Evolutionary conservation across 2,888 invertebrate genomes (phyloP), one percentile per base, ranked within the genome.

Genomic region (Catocala fraxini): DNA sequence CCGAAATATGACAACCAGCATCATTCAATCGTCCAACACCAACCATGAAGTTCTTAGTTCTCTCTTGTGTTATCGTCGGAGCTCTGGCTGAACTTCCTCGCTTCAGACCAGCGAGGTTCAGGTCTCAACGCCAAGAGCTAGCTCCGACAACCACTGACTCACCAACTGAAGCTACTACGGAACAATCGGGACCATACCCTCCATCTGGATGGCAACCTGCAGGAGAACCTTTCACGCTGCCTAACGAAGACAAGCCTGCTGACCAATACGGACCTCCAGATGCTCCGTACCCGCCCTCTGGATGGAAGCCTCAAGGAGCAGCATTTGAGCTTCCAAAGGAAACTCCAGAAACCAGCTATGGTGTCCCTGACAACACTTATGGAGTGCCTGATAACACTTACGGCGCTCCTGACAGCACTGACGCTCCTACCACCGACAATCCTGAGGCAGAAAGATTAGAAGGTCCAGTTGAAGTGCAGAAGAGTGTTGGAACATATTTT

Each of bases 401-500:
- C 35, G 89, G 89, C 12, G 83, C 80, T 0, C 92, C 93, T 9
- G 75, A 75, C 6, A 73, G 79, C 4, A 84, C 90, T 1, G 89
- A 89, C 13, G 87, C 89, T 11, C 74, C 89, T 0, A 84, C 87
- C 0, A 91, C 92, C 5, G 91, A 91, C 12, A 90, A 88, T 51
- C 90, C 91, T 64, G 83, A 88, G 64, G 85, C 87, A 0, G 92
- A 93, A 65, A 87, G 71, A 33, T 54, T 93, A 6, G 90, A 89
- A 56, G 85, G 92, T 43, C 86, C 91, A 7, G 87, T 93, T 1
- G 92, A 95, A 48, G 88, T 92, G 0, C 88, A 89, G 68, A 89
- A 89, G 75, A 96, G 96, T 47, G 88, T 89, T 35, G 96, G 96
- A 5, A 91, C 95, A 11, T 96, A 96, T 84, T 96, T 95, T 81